Evolutionary conservation across 2,113 vertebrate genomes (phyloP).

Genomic region (Lampris megalopsis): DNA sequence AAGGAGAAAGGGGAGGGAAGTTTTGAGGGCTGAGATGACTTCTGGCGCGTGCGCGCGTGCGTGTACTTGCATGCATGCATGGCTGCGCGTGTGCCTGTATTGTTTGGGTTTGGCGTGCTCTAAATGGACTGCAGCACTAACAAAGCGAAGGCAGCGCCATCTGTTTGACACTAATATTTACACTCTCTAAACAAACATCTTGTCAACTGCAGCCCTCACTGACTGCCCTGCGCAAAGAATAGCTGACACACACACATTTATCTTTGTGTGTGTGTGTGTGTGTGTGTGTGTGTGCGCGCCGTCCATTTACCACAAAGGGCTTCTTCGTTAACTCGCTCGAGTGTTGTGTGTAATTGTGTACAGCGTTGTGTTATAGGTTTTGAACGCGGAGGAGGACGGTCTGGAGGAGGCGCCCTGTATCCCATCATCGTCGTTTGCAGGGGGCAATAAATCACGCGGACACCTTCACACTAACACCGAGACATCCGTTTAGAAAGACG

Average conservation of each 20-base stretch:
- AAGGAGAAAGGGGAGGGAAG: neutral
- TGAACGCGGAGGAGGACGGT: neutral
- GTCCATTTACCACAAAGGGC: neutral
- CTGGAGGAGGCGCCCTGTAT: neutral
- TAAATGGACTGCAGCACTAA: slow-evolving; percentile 50
- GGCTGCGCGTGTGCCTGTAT: neutral
- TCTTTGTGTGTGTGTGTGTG: slow-evolving; percentile 36
- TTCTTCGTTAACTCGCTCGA: neutral
- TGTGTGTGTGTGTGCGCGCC: neutral
- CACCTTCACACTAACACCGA: slow-evolving; percentile 1
- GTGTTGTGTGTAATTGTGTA: slow-evolving; percentile 21
- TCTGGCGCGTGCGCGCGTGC: slow-evolving; percentile 22
- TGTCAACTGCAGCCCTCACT: slow-evolving; percentile 28
- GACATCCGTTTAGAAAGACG: neutral
- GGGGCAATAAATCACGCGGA: slow-evolving; percentile 5
- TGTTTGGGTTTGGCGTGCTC: slow-evolving; percentile 32
- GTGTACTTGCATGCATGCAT: slow-evolving; percentile 11
- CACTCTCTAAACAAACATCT: slow-evolving; percentile 61
- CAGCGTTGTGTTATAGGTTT: neutral
- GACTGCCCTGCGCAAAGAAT: slow-evolving; percentile 23
- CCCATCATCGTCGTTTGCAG: neutral
- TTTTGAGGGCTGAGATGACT: slow-evolving; percentile 8
- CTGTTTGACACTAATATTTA: slow-evolving; percentile 69
- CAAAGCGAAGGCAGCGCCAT: slow-evolving; percentile 34
- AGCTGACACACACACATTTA: slow-evolving; percentile 46